phyloP scores from a whole-genome alignment of 2,888 invertebrate genomes.

The Phasia obesa region DNA sequence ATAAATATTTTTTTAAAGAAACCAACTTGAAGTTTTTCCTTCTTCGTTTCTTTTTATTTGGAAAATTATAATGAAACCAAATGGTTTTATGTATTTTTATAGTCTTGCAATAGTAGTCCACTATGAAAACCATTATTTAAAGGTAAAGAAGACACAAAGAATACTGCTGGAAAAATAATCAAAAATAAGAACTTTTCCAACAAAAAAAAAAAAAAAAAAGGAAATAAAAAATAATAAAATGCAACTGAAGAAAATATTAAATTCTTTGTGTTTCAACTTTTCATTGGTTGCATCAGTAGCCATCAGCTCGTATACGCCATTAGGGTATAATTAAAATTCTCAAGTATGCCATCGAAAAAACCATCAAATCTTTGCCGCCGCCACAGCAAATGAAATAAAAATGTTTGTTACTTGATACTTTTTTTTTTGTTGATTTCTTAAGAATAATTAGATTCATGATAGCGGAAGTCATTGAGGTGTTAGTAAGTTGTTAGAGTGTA shows the following conservation, averaged over 20 bases:
- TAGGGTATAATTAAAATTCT: constrained; percentile 81
- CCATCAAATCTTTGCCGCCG: constrained; percentile 45
- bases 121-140: constrained; percentile 19
- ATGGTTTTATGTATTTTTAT: constrained; percentile 42
- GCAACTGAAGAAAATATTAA: constrained; percentile 12
- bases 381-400: constrained; percentile 46
- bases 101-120: not conserved
- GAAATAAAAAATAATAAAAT: not conserved
- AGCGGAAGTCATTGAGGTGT: constrained; percentile 63
- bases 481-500: constrained; percentile 1
- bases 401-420: constrained; percentile 9
- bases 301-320: constrained; percentile 78
- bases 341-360: constrained; percentile 73
- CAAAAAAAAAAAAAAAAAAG: constrained; percentile 57
- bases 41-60: not conserved
- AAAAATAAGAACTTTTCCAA: constrained; percentile 41
- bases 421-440: constrained; percentile 36
- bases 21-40: constrained; percentile 16
- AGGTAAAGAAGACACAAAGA: constrained; percentile 36
- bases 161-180: constrained; percentile 44
- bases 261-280: constrained; percentile 54
- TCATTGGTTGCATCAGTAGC: constrained; percentile 69
- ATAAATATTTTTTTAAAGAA: constrained; percentile 9
- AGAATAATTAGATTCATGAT: constrained; percentile 53
- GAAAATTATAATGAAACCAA: constrained; percentile 48